Conservation (phyloP, 2,888 invertebrate species). For the Oscheius myriophilus region DNA sequence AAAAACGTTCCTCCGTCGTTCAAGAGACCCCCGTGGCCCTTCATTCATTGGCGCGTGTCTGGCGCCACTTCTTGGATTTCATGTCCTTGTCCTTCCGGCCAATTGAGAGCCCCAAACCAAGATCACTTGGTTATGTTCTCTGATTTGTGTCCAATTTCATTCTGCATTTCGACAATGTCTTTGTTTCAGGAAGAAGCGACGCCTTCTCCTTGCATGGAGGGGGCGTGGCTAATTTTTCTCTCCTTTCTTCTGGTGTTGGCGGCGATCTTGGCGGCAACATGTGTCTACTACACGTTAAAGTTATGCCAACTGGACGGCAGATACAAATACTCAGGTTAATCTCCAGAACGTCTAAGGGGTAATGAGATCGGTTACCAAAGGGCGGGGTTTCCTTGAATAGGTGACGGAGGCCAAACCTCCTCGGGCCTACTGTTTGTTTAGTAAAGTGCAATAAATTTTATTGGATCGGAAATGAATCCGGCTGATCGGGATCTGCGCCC, state of each 20-base stretch:
- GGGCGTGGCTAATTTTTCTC: constrained; percentile 34
- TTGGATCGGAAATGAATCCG: too few species aligned
- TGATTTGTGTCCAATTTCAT: not conserved
- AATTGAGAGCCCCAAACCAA: not conserved
- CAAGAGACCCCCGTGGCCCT: not conserved
- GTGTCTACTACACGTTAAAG: constrained; percentile 19
- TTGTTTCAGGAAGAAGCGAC: constrained; percentile 23
- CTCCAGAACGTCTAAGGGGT: too few species aligned
- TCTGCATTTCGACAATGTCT: not conserved
- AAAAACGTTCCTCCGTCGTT: constrained; percentile 1
- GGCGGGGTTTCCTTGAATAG: too few species aligned
- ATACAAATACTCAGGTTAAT: constrained; percentile 26
- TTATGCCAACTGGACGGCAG: constrained; percentile 17
- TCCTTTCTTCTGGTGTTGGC: constrained; percentile 9
- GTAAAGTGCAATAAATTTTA: too few species aligned
- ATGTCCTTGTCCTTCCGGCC: constrained; percentile 19
- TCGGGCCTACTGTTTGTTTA: too few species aligned
- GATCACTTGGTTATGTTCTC: not conserved
- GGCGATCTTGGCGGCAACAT: constrained; percentile 14
- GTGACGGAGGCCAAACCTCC: too few species aligned
- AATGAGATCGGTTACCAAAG: too few species aligned
- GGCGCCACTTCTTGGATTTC: constrained; percentile 26
- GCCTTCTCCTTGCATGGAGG: constrained; percentile 33
- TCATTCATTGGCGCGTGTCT: constrained; percentile 17
- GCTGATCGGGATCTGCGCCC: too few species aligned